Percentiles rank a stretch among this genome's conserved stretches.
phyloP scores from a whole-genome alignment of 2,113 vertebrate species.

The Apistogramma diplotaenia region DNA sequence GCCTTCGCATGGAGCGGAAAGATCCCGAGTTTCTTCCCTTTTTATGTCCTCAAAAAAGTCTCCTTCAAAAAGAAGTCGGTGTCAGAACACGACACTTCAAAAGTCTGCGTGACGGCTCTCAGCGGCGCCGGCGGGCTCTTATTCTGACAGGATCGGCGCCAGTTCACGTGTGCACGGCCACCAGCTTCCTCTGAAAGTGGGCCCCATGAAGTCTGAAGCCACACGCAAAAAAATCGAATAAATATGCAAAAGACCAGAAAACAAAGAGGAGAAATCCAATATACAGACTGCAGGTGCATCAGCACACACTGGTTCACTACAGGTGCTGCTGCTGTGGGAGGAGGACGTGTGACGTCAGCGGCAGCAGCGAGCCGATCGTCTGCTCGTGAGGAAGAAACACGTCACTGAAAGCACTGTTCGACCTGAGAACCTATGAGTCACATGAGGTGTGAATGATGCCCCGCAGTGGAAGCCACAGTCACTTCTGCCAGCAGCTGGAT shows the following conservation, averaged over 20 bases:
- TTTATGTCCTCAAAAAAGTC: slow-evolving; percentile 31
- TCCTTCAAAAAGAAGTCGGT: slow-evolving; percentile 30
- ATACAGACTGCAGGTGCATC: slow-evolving; percentile 71
- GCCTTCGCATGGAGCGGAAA: slow-evolving; percentile 63
- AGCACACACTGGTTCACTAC: slow-evolving; percentile 49
- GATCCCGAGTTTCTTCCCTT: background rate
- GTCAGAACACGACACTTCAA: background rate
- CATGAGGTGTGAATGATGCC: slow-evolving; percentile 36
- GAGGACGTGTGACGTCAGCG: too few relatives aligned
- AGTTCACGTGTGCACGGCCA: background rate
- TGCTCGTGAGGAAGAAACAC: slow-evolving; percentile 32
- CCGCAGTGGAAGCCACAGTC: slow-evolving; percentile 19
- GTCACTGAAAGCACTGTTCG: slow-evolving; percentile 47
- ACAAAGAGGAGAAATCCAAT: slow-evolving; percentile 59
- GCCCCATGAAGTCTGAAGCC: background rate
- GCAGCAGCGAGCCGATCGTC: slow-evolving; percentile 37
- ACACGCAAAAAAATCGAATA: slow-evolving; percentile 52
- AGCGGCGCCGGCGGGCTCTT: background rate
- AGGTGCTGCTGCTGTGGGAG: slow-evolving; percentile 39
- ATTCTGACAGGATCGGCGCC: background rate
- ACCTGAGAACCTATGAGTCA: slow-evolving; percentile 74
- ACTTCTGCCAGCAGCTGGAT: slow-evolving; percentile 15
- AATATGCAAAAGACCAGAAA: slow-evolving; percentile 69
- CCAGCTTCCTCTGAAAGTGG: background rate
- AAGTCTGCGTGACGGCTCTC: slow-evolving; percentile 21